A percentile compares a stretch with the other conserved stretches of the same genome.
Evolutionary conservation across 2,113 vertebrate species (phyloP).

Genomic region (zebrafish (Danio rerio)): DNA sequence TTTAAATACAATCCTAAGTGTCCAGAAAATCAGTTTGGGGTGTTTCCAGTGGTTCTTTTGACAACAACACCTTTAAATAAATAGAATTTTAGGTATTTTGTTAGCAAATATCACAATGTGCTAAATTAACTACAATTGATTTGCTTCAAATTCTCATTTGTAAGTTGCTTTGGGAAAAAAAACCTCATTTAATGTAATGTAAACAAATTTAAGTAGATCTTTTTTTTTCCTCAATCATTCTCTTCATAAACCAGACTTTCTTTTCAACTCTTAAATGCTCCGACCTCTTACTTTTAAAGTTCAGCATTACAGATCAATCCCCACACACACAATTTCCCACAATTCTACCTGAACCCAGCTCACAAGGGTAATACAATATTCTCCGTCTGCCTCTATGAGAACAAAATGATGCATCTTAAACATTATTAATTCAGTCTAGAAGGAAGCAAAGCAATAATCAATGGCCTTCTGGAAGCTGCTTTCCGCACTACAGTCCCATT

Average conservation of each 20-base stretch:
- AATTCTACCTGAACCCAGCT: slow-evolving; percentile 14
- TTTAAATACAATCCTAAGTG: background rate
- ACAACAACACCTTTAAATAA: background rate
- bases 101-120: background rate
- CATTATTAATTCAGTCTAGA: slow-evolving; percentile 28
- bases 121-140: background rate
- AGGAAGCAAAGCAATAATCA: slow-evolving; percentile 12
- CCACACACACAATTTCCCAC: slow-evolving; percentile 14
- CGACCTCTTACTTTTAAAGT: slow-evolving; percentile 17
- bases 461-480: background rate
- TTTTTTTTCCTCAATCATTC: background rate
- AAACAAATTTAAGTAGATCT: background rate
- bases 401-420: slow-evolving; percentile 25
- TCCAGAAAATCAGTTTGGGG: background rate
- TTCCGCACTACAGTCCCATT: slow-evolving; percentile 1
- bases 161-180: too few species aligned
- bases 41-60: background rate
- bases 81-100: background rate
- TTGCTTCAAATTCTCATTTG: background rate
- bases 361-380: slow-evolving; percentile 31
- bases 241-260: background rate
- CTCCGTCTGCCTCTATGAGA: slow-evolving; percentile 6
- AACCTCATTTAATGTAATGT: too few species aligned
- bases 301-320: slow-evolving; percentile 18
- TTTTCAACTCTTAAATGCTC: background rate